phyloP scores from a whole-genome alignment of 2,888 invertebrate species.

The Chymomyza amoena region DNA sequence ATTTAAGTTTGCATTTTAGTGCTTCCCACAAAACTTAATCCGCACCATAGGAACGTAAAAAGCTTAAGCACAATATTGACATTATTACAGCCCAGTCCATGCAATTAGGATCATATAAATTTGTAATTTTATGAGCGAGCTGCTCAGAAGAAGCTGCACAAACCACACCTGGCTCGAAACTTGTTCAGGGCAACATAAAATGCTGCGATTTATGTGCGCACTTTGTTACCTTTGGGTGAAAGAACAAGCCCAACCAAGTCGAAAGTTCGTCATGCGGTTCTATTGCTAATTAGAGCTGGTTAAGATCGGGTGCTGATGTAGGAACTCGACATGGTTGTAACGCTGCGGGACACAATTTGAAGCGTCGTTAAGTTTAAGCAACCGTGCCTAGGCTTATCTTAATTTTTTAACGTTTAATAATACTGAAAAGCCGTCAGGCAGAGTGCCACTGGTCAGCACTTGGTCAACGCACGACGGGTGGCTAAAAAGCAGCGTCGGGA shows the following conservation, averaged over 20 bases:
- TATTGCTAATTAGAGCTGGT: conserved; percentile 46
- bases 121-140: conserved; percentile 43
- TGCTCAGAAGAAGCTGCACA: conserved; percentile 5
- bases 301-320: background rate
- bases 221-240: background rate
- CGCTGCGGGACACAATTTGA: conserved; percentile 5
- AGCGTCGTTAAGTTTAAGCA: conserved; percentile 19
- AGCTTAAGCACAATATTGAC: background rate
- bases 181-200: conserved; percentile 31
- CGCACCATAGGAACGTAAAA: background rate
- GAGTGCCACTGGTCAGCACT: conserved; percentile 44
- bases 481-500: too few relatives aligned
- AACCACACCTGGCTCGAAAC: background rate
- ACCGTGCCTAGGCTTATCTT: conserved; percentile 39
- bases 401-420: conserved; percentile 54
- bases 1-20: background rate
- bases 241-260: background rate
- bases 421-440: conserved; percentile 25
- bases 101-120: conserved; percentile 56
- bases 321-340: background rate
- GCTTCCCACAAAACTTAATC: background rate
- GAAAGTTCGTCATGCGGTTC: background rate
- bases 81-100: conserved; percentile 11
- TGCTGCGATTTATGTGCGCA: conserved; percentile 38
- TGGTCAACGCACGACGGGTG: conserved; percentile 41